Evolutionary conservation across 1,140 invertebrate species (phyloP).

Genomic region (Globodera rostochiensis): DNA sequence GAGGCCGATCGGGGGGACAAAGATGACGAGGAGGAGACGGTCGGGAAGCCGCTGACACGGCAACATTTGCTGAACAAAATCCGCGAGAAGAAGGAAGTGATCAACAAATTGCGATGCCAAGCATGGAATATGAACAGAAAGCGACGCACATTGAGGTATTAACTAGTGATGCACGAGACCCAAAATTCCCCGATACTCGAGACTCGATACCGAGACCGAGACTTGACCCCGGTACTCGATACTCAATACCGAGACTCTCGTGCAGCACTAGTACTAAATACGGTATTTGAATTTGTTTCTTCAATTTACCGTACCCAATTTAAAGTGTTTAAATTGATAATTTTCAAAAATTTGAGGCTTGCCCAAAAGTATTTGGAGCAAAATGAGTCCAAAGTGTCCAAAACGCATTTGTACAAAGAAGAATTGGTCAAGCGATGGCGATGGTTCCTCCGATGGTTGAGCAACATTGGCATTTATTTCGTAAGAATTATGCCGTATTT

Average conservation of each 20-base stretch:
- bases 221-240: no score
- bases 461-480: slow-evolving; percentile 81
- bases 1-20: slow-evolving; percentile 52
- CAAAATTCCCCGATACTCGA: no score
- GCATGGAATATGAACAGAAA: slow-evolving; percentile 76
- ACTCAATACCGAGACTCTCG: no score
- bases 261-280: no score
- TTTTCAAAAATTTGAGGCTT: slow-evolving; percentile 46
- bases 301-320: no score
- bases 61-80: slow-evolving; percentile 89
- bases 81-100: slow-evolving; percentile 86
- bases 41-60: slow-evolving; percentile 67
- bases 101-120: slow-evolving; percentile 82
- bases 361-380: slow-evolving; percentile 51
- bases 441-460: slow-evolving; percentile 69
- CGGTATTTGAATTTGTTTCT: no score
- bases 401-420: slow-evolving; percentile 63
- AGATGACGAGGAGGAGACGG: slow-evolving; percentile 50
- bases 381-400: slow-evolving; percentile 60
- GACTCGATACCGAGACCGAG: no score
- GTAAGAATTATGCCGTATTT: slow-evolving; percentile 66
- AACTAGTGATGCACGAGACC: no score
- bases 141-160: slow-evolving; percentile 74
- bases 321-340: neutral
- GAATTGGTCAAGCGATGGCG: slow-evolving; percentile 73